A percentile compares a stretch with the other conserved stretches of the same genome.
Evolutionary conservation across 2,113 vertebrate species (phyloP).

Genomic region (Mustelus asterias): DNA sequence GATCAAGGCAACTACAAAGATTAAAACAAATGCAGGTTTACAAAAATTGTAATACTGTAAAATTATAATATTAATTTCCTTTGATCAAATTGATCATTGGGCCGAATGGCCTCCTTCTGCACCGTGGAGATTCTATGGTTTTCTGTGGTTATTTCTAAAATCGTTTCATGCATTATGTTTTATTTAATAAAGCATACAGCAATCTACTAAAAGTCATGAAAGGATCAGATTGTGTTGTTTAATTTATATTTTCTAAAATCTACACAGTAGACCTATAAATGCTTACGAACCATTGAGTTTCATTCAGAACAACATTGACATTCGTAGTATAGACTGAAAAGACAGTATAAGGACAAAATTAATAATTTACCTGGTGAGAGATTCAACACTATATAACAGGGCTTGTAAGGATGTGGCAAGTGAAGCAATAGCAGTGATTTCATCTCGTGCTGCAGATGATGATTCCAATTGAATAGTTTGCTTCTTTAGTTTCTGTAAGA

Average conservation of each 20-base stretch:
- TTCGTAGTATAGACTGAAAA: not conserved
- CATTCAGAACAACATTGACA: not conserved
- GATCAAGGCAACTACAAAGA: not conserved
- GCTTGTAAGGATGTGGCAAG: slow-evolving; percentile 92
- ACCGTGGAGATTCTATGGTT: too few relatives aligned
- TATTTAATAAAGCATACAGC: not conserved
- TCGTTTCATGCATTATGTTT: not conserved
- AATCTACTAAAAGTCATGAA: not conserved
- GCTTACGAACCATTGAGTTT: not conserved
- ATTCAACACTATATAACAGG: slow-evolving; percentile 88
- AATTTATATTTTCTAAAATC: not conserved
- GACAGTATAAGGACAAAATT: not conserved
- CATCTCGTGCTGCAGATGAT: slow-evolving; percentile 80
- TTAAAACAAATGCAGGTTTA: not conserved
- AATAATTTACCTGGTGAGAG: slow-evolving; percentile 79
- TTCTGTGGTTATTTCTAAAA: not conserved
- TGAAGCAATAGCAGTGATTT: slow-evolving; percentile 86
- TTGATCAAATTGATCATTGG: not conserved
- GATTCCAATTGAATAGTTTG: slow-evolving; percentile 83
- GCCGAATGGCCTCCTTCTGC: too few relatives aligned
- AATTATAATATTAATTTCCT: not conserved
- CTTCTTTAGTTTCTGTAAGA: slow-evolving; percentile 84
- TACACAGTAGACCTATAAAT: not conserved
- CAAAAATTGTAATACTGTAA: not conserved
- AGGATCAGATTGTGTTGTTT: not conserved